Conservation (phyloP, 2,888 invertebrate species). For the Lasius platythorax region DNA sequence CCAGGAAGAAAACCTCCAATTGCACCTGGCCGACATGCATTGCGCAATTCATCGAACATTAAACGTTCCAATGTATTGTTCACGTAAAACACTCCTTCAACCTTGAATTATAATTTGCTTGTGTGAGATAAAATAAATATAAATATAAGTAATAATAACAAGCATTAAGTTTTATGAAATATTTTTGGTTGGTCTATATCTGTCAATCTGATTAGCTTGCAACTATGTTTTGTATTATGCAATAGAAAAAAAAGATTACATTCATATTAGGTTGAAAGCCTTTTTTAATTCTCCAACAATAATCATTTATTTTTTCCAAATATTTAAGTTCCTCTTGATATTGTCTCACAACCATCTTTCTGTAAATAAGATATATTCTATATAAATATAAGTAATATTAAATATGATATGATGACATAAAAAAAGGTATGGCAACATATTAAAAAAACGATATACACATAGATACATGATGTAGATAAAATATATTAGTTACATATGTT, state of each 20-base stretch:
- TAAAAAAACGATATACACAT: not conserved
- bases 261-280: constrained; percentile 99
- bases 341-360: constrained; percentile 93
- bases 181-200: not conserved
- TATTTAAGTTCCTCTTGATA: constrained; percentile 98
- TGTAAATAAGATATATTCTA: constrained; percentile 15
- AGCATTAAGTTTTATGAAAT: not conserved
- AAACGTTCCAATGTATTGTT: constrained; percentile 96
- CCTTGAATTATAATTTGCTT: constrained; percentile 86
- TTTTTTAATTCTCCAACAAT: constrained; percentile 98
- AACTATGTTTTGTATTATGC: not conserved
- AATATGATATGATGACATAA: not conserved
- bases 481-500: not conserved
- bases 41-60: constrained; percentile 98
- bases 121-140: not conserved
- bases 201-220: not conserved
- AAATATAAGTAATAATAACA: constrained; percentile 23
- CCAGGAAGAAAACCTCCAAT: constrained; percentile 99
- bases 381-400: not conserved
- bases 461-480: not conserved
- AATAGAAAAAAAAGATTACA: constrained; percentile 84
- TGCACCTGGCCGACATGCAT: constrained; percentile 95
- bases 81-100: constrained; percentile 99
- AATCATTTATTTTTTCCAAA: constrained; percentile 94
- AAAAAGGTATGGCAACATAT: not conserved